A percentile compares a stretch with the other conserved stretches of the same genome.
Conservation (phyloP, 2,888 invertebrate species). For the Acleris sparsana region DNA sequence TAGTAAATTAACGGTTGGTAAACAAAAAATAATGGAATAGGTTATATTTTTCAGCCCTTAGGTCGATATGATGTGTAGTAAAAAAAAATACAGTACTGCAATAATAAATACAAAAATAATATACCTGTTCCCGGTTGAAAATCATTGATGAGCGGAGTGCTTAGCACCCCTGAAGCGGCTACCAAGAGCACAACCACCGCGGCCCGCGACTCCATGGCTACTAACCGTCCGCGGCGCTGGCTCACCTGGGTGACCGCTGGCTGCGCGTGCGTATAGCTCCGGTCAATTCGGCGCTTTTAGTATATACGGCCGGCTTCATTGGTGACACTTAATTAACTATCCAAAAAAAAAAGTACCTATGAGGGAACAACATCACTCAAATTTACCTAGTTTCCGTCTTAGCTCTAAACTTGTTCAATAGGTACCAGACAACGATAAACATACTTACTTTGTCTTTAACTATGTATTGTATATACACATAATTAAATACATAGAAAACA, state of each 20-base stretch:
- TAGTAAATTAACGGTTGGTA: too few relatives aligned
- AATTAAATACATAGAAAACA: too few relatives aligned
- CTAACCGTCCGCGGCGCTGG: conserved; percentile 51
- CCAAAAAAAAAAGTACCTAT: background rate
- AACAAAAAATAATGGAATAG: too few relatives aligned
- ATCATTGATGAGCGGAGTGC: conserved; percentile 68
- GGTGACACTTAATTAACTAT: conserved; percentile 12
- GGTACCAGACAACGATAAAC: too few relatives aligned
- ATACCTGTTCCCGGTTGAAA: conserved; percentile 70
- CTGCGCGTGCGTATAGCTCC: conserved; percentile 64
- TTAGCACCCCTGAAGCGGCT: conserved; percentile 51
- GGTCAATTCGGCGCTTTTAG: conserved; percentile 18
- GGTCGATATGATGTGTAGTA: background rate
- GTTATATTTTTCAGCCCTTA: too few relatives aligned
- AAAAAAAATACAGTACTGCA: background rate
- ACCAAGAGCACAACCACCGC: conserved; percentile 62
- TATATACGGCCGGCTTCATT: conserved; percentile 3
- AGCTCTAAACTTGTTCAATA: too few relatives aligned
- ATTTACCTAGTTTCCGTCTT: too few relatives aligned
- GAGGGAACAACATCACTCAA: too few relatives aligned
- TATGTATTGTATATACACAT: too few relatives aligned
- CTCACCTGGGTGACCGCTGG: conserved; percentile 52
- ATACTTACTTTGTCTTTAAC: too few relatives aligned
- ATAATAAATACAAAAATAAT: conserved; percentile 24
- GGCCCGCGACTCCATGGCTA: conserved; percentile 70